Percentiles rank a stretch among this genome's conserved stretches.
Evolutionary conservation across 2,113 vertebrate genomes (phyloP).

Genomic region (Anseranas semipalmata): DNA sequence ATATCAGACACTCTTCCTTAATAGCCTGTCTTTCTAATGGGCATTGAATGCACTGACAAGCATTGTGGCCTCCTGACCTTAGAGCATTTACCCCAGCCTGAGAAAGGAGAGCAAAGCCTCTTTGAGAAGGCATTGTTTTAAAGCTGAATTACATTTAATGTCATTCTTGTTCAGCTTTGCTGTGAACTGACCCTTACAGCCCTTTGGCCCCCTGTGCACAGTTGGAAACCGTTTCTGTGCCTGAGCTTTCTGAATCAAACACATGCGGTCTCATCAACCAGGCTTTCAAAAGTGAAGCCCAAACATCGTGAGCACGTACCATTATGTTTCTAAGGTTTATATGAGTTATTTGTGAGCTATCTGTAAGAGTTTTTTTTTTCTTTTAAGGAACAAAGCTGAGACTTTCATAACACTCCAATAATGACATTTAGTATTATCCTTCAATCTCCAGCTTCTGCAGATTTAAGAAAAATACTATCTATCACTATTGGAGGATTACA

Average conservation of each 20-base stretch:
- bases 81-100: slow-evolving; percentile 57
- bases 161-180: slow-evolving; percentile 59
- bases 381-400: neutral
- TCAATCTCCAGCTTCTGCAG: neutral
- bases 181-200: slow-evolving; percentile 68
- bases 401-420: fast-evolving
- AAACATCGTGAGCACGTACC: neutral
- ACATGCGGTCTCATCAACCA: neutral
- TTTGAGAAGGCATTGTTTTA: slow-evolving; percentile 47
- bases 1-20: slow-evolving; percentile 70
- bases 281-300: neutral
- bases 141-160: slow-evolving; percentile 64
- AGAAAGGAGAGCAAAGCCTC: slow-evolving; percentile 27
- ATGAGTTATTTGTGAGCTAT: neutral
- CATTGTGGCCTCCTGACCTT: slow-evolving; percentile 64
- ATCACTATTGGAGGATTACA: neutral
- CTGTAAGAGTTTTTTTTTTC: neutral
- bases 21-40: slow-evolving; percentile 72
- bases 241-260: slow-evolving; percentile 18
- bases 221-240: slow-evolving; percentile 29
- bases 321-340: neutral
- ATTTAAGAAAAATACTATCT: neutral
- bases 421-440: neutral
- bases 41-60: slow-evolving; percentile 55
- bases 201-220: neutral